Evolutionary conservation across 2,113 vertebrate species (phyloP).

Genomic region (Clinocottus analis): DNA sequence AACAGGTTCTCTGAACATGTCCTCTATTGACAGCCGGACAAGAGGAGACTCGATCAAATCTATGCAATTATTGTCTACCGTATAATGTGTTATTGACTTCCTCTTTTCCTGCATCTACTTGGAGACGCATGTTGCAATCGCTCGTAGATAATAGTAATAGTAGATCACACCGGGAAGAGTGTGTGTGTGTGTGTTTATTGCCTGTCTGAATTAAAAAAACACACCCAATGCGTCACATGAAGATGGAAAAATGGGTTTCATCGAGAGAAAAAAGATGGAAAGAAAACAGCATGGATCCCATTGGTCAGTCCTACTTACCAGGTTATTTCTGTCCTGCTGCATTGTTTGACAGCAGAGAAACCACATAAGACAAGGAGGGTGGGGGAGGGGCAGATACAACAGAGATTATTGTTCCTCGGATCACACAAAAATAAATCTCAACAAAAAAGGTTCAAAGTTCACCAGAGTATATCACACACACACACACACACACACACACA

Average conservation of each 20-base stretch:
- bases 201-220: slow-evolving; percentile 39
- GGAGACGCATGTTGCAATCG: not conserved
- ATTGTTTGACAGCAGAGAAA: slow-evolving; percentile 86
- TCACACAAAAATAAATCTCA: slow-evolving; percentile 66
- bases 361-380: slow-evolving; percentile 77
- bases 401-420: slow-evolving; percentile 80
- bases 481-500: slow-evolving; percentile 15
- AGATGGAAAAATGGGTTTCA: slow-evolving; percentile 42
- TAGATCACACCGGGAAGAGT: no score
- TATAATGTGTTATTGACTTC: not conserved
- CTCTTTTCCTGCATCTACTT: not conserved
- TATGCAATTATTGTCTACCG: not conserved
- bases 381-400: slow-evolving; percentile 78
- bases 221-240: slow-evolving; percentile 50
- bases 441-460: slow-evolving; percentile 47
- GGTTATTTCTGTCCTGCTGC: slow-evolving; percentile 98
- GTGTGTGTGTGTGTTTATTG: not conserved
- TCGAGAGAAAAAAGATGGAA: slow-evolving; percentile 29
- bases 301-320: slow-evolving; percentile 89
- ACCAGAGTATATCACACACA: slow-evolving; percentile 27
- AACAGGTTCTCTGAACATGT: not conserved
- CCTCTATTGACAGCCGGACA: slow-evolving; percentile 2
- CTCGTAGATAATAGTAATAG: not conserved
- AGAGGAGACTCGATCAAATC: not conserved
- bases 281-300: slow-evolving; percentile 56